Evolutionary conservation across 35 echinoderm and acorn worm species (phyloP).

Genomic region (Ptychodera flava): DNA sequence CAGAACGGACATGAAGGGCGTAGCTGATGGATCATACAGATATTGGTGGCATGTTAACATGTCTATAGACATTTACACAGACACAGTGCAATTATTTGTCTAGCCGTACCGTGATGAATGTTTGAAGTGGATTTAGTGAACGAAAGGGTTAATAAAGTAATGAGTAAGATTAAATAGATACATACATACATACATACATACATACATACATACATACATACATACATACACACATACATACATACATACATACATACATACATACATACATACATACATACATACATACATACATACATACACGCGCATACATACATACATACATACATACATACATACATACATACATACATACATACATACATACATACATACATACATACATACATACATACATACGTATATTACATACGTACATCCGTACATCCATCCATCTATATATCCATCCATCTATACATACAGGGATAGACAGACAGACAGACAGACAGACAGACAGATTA

Average conservation of each 20-base stretch:
- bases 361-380: slow-evolving; percentile 2
- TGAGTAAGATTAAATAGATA: no score
- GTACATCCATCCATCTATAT: not conserved
- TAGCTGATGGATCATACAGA: no score
- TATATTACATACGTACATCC: not conserved
- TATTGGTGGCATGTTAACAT: no score
- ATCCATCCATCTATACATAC: not conserved
- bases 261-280: slow-evolving; percentile 2
- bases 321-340: not conserved
- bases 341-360: not conserved
- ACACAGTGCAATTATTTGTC: no score
- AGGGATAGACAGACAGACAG: no score
- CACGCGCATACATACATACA: not conserved
- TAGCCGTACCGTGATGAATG: no score
- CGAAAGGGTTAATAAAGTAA: no score
- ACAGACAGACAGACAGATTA: no score
- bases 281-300: not conserved
- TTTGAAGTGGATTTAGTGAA: no score
- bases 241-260: slow-evolving; percentile 2
- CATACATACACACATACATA: not conserved
- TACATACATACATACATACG: not conserved
- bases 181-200: not conserved
- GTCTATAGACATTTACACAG: no score
- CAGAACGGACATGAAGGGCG: no score
- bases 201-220: not conserved